Base-by-base conservation (phyloP, 2,888 invertebrate genomes). In the Spodoptera littoralis region DNA sequence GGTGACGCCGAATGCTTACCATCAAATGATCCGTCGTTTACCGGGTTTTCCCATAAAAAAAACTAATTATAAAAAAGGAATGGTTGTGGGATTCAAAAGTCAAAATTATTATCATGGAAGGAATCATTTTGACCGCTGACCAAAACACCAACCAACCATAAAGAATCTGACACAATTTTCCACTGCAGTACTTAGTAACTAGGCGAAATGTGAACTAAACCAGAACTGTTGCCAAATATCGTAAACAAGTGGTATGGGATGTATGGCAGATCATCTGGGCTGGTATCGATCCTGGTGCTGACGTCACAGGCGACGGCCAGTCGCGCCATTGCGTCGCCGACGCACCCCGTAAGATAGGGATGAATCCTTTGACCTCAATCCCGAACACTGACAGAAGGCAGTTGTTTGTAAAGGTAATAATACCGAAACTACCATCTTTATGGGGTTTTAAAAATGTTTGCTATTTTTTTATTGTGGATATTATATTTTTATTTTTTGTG, bases 321-420 rank as follows among this genome's bases (percentile, higher is more conserved):
- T 65, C 93, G 90, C 93, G 93, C 76, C 92, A 63, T 13, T 50
- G 49, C 77, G 93, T 80, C 93, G 92, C 91, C 91, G 81, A 87
- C 88, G 86, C 89, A 89, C 86, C 86, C 86, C 70, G 70, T 68
- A 72, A 77, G 65, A 74, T 68, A 74, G 83, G 87, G 89, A 89
- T 88, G 88, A 84, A 85, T 84, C 86, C 80, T 75, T 73, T 80
- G 88, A 89, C 91, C 92, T 84, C 88, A 75, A 88, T 90, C 52
- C 53, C 49, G 44, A 57, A 72, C 71, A 70, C 62, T 62, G 58
- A 53, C 73, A 69, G 60, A 65, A 72, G 44, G 53, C 47, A 58
- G 52, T 65, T 75, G 51, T 77, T 66, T 70, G 55, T 44, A 51
- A 61, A 60, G 52, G 74, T 65, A 65, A 71, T 72, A 69, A 66